A percentile compares a stretch with the other conserved stretches of the same genome.
Conservation (phyloP, 92 coral and sea anemone genomes). For the Zoanthus sociatus region DNA sequence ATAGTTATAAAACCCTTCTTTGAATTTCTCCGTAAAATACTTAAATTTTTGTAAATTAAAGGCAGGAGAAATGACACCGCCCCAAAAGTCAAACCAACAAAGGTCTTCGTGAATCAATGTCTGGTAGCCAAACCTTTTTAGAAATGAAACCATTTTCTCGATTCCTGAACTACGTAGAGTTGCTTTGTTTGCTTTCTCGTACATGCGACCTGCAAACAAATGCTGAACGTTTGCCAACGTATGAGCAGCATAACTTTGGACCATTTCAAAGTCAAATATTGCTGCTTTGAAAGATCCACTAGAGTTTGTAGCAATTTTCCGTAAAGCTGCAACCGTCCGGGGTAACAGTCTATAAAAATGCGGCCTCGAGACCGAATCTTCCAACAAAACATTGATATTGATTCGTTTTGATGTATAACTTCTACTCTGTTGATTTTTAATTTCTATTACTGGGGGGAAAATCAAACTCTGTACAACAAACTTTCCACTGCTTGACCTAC, state of each 20-base stretch:
- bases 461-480: constrained; percentile 69
- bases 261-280: constrained; percentile 84
- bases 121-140: constrained; percentile 75
- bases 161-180: constrained; percentile 62
- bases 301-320: constrained; percentile 64
- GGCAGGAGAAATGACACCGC: constrained; percentile 70
- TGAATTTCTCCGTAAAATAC: constrained; percentile 65
- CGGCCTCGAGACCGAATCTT: constrained; percentile 89
- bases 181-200: constrained; percentile 23
- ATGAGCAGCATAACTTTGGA: constrained; percentile 87
- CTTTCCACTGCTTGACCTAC: constrained; percentile 48
- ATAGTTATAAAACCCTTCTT: constrained; percentile 53
- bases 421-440: neutral
- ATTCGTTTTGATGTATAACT: constrained; percentile 40
- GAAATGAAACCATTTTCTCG: constrained; percentile 45
- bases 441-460: constrained; percentile 84
- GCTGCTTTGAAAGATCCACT: constrained; percentile 66
- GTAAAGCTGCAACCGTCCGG: constrained; percentile 72
- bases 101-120: constrained; percentile 88
- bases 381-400: constrained; percentile 82
- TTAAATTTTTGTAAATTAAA: constrained; percentile 62
- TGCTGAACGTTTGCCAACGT: constrained; percentile 74
- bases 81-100: constrained; percentile 92
- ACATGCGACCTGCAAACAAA: constrained; percentile 74
- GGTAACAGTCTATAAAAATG: constrained; percentile 92